Base-by-base conservation (phyloP, 2,888 invertebrate species). In the Petrophora chlorosata region DNA sequence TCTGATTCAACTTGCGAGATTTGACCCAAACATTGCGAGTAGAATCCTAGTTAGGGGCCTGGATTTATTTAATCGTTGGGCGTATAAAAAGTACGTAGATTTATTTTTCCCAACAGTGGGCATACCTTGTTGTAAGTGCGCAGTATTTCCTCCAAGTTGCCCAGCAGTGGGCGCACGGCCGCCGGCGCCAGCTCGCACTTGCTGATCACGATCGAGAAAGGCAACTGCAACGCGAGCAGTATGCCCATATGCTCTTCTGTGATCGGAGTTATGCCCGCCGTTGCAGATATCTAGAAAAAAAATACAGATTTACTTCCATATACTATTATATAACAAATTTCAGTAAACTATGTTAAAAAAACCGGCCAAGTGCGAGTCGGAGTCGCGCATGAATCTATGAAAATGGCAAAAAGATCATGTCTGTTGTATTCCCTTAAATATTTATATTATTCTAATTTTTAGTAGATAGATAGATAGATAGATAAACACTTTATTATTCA, bases 191-290 rank as follows among this genome's bases (percentile, higher is more conserved):
- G 91, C 83, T 99, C 99, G 45, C 95, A 95, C 91, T 99, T 99
- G 52, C 96, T 98, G 49, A 99, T 92, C 0, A 99, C 96, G 9
- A 98, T 94, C 78, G 99, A 98, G 79, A 99, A 95, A 0, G 99
- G 98, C 66, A 96, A 93, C 63, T 95, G 94, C 30, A 97, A 78
- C 0, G 96, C 96, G 0, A 95, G 88, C 1, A 95, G 94, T 28
- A 99, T 93, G 0, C 95, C 95, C 46, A 99, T 91, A 84, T 99
- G 99, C 76, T 99, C 99, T 63, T 96, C 95, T 0, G 98, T 97
- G 78, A 95, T 96, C 3, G 94, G 92, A 0, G 94, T 94, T 26
- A 95, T 93, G 5, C 97, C 97, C 0, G 95, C 94, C 13, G 95
- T 94, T 0, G 94, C 94, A 0, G 96, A 96, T 34, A 97, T 94